Percentiles rank a stretch among this genome's conserved stretches.
Conservation (phyloP, 2,888 invertebrate species). For the Labia minor region DNA sequence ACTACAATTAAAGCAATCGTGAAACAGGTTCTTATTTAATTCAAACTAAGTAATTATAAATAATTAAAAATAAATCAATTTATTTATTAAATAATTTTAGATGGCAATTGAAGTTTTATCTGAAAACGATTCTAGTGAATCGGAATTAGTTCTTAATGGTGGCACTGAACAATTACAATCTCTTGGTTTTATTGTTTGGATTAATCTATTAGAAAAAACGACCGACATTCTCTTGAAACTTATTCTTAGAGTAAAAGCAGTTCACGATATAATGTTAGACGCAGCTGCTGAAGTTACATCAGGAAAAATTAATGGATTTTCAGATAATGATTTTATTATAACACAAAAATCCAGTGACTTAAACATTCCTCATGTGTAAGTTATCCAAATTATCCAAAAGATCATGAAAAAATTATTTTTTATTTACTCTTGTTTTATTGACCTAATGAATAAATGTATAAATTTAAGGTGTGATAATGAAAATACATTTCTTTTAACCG, state of each 20-base stretch:
- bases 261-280: slow-evolving; percentile 66
- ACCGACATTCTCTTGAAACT: slow-evolving; percentile 55
- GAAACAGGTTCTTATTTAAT: slow-evolving; percentile 53
- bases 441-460: too few relatives aligned
- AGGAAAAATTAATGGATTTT: slow-evolving; percentile 34
- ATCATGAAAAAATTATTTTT: neutral
- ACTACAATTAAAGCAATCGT: slow-evolving; percentile 78
- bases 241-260: slow-evolving; percentile 59
- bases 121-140: slow-evolving; percentile 40
- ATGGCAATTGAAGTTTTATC: slow-evolving; percentile 63
- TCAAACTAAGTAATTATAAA: slow-evolving; percentile 28
- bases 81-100: slow-evolving; percentile 29
- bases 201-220: slow-evolving; percentile 53
- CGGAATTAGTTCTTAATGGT: slow-evolving; percentile 33
- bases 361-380: neutral
- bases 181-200: slow-evolving; percentile 57
- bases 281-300: slow-evolving; percentile 58
- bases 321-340: neutral
- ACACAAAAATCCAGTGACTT: neutral
- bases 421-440: too few relatives aligned
- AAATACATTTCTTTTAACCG: slow-evolving; percentile 59
- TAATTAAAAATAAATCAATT: too few relatives aligned
- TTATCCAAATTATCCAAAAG: neutral
- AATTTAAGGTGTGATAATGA: slow-evolving; percentile 25
- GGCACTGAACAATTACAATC: slow-evolving; percentile 50